A percentile compares a stretch with the other conserved stretches of the same genome.
Evolutionary conservation across 2,113 vertebrate species (phyloP).

Genomic region (Xiphophorus hellerii): DNA sequence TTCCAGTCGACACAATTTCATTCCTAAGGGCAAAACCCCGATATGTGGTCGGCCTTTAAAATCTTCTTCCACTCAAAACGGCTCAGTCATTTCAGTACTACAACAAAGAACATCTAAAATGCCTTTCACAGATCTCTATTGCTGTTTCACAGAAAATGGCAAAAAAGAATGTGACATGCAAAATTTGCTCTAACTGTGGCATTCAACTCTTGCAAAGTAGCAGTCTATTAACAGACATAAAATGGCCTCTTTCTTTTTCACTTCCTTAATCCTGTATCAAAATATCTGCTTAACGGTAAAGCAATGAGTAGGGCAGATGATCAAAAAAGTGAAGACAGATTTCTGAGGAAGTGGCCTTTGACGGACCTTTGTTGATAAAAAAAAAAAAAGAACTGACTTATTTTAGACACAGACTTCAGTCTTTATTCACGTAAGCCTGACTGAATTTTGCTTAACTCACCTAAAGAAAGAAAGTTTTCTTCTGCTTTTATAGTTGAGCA

Average conservation of each 20-base stretch:
- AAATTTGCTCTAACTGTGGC: neutral
- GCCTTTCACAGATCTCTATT: neutral
- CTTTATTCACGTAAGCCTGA: neutral
- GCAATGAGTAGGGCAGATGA: neutral
- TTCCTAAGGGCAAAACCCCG: conserved; percentile 5
- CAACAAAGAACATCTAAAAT: conserved; percentile 14
- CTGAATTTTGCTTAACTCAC: neutral
- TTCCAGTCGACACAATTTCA: conserved; percentile 8
- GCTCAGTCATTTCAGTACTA: conserved; percentile 15
- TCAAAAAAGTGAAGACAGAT: neutral
- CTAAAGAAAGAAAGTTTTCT: neutral
- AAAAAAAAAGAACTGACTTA: neutral
- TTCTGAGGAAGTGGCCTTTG: conserved; percentile 18
- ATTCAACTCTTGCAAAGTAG: conserved; percentile 20
- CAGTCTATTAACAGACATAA: conserved; percentile 21
- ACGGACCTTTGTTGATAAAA: neutral
- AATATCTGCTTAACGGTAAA: conserved; percentile 60
- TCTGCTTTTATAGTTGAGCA: conserved; percentile 11
- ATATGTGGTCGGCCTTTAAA: conserved; percentile 21
- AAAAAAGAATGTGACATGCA: neutral
- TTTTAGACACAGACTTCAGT: neutral
- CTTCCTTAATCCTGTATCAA: conserved; percentile 47
- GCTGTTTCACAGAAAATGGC: neutral
- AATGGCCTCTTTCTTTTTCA: conserved; percentile 34
- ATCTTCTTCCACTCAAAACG: conserved; percentile 14